phyloP scores from a whole-genome alignment of 2,113 vertebrate species.

The Odontophorus gujanensis region DNA sequence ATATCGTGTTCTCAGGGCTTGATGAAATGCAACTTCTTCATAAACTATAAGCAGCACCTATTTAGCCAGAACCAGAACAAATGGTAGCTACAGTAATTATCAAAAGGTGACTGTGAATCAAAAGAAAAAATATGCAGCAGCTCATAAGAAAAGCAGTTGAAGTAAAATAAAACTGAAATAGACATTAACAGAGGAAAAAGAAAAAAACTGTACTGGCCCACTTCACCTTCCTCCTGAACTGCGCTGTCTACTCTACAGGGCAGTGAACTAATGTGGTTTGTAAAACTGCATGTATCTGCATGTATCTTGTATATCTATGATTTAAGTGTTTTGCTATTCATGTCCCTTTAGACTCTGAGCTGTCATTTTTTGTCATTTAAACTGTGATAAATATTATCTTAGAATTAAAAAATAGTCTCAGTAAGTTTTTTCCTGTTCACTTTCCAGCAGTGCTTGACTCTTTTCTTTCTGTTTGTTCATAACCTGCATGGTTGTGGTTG shows the following conservation, averaged over 20 bases:
- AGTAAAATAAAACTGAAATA: accelerated
- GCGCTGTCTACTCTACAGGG: accelerated
- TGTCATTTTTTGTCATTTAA: background rate
- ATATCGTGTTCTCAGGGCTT: background rate
- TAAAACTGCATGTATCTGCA: background rate
- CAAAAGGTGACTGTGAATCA: background rate
- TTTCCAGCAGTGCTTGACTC: background rate
- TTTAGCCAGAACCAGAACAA: background rate
- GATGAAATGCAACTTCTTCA: background rate
- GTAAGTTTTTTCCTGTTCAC: background rate
- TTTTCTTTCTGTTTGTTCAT: background rate
- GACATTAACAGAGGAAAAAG: background rate
- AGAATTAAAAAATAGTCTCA: background rate
- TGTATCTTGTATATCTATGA: background rate
- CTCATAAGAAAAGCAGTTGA: background rate
- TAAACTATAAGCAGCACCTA: background rate
- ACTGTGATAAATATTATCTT: accelerated
- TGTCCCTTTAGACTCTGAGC: background rate
- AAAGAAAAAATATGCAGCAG: background rate
- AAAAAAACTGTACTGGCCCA: accelerated
- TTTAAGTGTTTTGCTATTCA: background rate
- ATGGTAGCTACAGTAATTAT: background rate
- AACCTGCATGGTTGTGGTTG: background rate
- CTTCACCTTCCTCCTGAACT: background rate
- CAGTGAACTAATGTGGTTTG: background rate